phyloP scores from a whole-genome alignment of 2,888 invertebrate species.

The Ichneumon xanthorius region DNA sequence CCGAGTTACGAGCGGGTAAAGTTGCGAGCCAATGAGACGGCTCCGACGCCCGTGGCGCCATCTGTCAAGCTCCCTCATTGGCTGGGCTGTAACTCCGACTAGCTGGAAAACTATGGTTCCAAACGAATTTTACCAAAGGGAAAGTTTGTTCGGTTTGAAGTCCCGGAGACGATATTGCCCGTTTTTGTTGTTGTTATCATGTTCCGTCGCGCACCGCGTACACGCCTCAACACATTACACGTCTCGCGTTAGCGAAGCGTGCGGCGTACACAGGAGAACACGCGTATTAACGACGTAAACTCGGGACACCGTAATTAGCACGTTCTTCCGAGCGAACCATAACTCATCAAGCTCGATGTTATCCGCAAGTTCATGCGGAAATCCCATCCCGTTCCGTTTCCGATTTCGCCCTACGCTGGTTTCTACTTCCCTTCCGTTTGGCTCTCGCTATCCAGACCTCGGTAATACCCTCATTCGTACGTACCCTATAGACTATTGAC shows the following conservation, averaged over 20 bases:
- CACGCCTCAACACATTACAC: not conserved
- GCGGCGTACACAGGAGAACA: constrained; percentile 29
- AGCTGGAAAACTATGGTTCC: not conserved
- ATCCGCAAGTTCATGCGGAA: constrained; percentile 59
- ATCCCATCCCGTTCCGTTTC: constrained; percentile 55
- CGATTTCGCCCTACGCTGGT: constrained; percentile 40
- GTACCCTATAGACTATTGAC: constrained; percentile 37
- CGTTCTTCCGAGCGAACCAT: constrained; percentile 70
- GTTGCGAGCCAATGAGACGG: not conserved
- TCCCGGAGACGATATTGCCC: not conserved
- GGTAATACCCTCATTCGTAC: constrained; percentile 15
- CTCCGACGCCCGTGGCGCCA: not conserved
- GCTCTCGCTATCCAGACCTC: constrained; percentile 10
- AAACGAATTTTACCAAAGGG: not conserved
- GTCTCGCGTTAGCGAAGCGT: constrained; percentile 20
- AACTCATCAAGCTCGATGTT: constrained; percentile 66
- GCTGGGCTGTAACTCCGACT: not conserved
- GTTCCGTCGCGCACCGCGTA: not conserved
- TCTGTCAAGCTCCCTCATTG: not conserved
- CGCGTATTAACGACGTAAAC: constrained; percentile 50
- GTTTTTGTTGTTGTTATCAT: not conserved
- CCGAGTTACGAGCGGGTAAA: not conserved
- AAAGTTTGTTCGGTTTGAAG: not conserved
- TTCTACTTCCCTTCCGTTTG: constrained; percentile 23
- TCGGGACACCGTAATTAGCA: constrained; percentile 70